Base-by-base conservation (phyloP, 2,113 vertebrate genomes). In the Oceanodroma tethys region DNA sequence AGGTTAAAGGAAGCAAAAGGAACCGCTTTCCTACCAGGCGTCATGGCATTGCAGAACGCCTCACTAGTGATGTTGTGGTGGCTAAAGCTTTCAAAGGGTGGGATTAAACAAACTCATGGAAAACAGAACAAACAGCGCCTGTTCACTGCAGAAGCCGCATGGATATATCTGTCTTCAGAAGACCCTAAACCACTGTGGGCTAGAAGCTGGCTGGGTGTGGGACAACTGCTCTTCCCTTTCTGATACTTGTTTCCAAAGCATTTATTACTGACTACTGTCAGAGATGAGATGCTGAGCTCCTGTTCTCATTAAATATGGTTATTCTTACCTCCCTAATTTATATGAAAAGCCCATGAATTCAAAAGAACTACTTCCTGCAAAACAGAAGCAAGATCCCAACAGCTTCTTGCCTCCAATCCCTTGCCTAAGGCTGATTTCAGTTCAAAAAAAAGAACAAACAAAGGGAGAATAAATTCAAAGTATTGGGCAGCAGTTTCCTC, bases 61-160 rank as follows among this genome's bases (percentile, higher is more conserved):
- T 81, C 2, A 0, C 17, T 20, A 3, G 22, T 25, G 50, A 8
- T 50, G n/a, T 1, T 5, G 13, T 32, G 50, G 36, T n/a, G 50
- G 45, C 30, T 53, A 48, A 73, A 83, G 19, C 47, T 81, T 53
- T 25, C 65, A 27, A 40, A 73, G 30, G n/a, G 6, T 5, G 14
- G 29, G 38, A 10, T 80, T 83, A 14, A 85, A 71, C 42, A 82
- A 56, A 21, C 36, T 27, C 16, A 11, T 52, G 58, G 63, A 63
- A 60, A 93, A 21, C 26, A 56, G 89, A 42, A 42, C 58, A 55
- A 20, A 43, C 16, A 27, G 18, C 15, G 26, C 19, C 52, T 38
- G 34, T 25, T 79, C 32, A 2, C 42, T 71, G 82, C 55, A 71
- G 42, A 18, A 71, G 10, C 19, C 0, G 0, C 34, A n/a, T 22